phyloP scores from a whole-genome alignment of 2,113 vertebrate species.

The Bubo bubo region DNA sequence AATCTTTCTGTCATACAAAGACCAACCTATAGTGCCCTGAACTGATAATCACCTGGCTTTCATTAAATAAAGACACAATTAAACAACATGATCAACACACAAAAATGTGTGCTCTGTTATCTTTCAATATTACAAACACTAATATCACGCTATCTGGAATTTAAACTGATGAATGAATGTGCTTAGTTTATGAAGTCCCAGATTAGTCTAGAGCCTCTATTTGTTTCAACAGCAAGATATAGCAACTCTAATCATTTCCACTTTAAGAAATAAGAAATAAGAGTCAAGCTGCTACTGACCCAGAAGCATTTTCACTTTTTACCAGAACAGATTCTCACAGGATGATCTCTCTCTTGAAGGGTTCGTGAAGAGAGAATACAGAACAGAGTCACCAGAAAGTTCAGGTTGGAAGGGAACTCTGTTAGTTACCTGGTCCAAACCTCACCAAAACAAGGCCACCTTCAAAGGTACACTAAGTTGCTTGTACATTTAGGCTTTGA shows the following conservation, averaged over 20 bases:
- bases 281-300: background rate
- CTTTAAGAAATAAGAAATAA: background rate
- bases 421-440: background rate
- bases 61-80: conserved; percentile 54
- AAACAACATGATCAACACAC: conserved; percentile 15
- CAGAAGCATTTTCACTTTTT: background rate
- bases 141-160: background rate
- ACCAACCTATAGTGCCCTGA: background rate
- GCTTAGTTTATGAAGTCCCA: background rate
- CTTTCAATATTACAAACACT: background rate
- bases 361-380: background rate
- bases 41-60: conserved; percentile 37
- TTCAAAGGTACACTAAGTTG: background rate
- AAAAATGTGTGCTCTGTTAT: background rate
- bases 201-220: background rate
- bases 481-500: background rate
- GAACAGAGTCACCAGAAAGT: background rate
- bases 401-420: background rate
- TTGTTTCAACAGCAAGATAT: background rate
- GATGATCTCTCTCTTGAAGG: background rate
- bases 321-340: background rate
- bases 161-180: background rate
- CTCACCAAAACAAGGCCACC: background rate
- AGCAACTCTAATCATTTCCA: background rate
- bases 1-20: conserved; percentile 39